Percentiles rank a stretch among this genome's conserved stretches.
These are phyloP conservation scores for Oligia latruncula DNA, from an alignment of 2,888 invertebrate genomes.

Conservation along the genomic window DNA sequence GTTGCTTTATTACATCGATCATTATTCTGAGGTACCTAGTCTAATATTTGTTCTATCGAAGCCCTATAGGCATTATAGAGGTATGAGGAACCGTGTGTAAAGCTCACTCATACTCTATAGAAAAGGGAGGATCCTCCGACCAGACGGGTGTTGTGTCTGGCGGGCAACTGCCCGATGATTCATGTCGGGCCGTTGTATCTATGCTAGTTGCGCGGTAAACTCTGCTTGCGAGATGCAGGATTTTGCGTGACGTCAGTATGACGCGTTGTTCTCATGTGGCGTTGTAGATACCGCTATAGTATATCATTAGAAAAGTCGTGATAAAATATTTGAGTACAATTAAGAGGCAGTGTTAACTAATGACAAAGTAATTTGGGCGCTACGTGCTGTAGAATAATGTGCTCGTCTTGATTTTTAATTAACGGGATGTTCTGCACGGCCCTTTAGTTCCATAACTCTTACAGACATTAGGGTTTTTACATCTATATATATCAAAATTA, in stretches of 20 bases:
- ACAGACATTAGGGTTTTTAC: slow-evolving; percentile 1
- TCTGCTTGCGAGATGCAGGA: too few relatives aligned
- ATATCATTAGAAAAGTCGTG: slow-evolving; percentile 51
- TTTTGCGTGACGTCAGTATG: too few relatives aligned
- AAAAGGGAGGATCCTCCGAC: too few relatives aligned
- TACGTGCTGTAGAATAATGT: slow-evolving; percentile 70
- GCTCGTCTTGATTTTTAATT: slow-evolving; percentile 63
- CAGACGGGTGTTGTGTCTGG: too few relatives aligned
- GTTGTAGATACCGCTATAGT: neutral
- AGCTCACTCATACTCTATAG: too few relatives aligned
- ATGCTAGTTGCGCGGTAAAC: too few relatives aligned
- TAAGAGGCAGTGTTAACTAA: slow-evolving; percentile 53
- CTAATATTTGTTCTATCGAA: slow-evolving; percentile 34
- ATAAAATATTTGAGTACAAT: slow-evolving; percentile 62
- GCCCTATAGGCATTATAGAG: slow-evolving; percentile 12
- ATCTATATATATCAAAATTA: neutral
- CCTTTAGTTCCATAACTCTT: slow-evolving; percentile 7
- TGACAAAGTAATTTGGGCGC: slow-evolving; percentile 61
- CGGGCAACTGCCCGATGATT: too few relatives aligned
- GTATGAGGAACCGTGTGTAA: too few relatives aligned
- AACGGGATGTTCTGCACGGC: slow-evolving; percentile 27
- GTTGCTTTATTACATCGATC: slow-evolving; percentile 6
- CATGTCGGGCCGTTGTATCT: too few relatives aligned
- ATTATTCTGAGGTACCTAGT: slow-evolving; percentile 8
- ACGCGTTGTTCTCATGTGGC: too few relatives aligned